phyloP scores from a whole-genome alignment of 1,140 invertebrate genomes.

The Neodiprion lecontei region DNA sequence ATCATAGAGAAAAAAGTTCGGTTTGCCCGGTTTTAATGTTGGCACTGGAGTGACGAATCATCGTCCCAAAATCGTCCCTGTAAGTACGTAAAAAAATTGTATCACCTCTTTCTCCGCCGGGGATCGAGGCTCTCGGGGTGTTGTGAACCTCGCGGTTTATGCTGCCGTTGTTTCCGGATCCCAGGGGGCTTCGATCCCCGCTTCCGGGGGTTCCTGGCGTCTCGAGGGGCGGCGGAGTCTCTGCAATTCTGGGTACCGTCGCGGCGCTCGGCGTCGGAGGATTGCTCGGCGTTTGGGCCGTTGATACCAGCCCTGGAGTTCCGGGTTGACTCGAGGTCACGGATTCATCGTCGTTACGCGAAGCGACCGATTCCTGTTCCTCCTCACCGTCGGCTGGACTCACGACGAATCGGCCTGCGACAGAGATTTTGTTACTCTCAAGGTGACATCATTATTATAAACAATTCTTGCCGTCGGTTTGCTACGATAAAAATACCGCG shows the following conservation, averaged over 20 bases:
- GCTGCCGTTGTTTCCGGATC: conserved; percentile 36
- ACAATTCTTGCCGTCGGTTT: conserved; percentile 6
- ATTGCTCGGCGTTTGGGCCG: conserved; percentile 42
- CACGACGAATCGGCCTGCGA: conserved; percentile 59
- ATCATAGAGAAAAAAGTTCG: neutral
- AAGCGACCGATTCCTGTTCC: conserved; percentile 8
- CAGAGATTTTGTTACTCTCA: conserved; percentile 12
- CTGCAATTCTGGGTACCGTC: conserved; percentile 53
- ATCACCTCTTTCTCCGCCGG: conserved; percentile 54
- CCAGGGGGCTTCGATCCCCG: conserved; percentile 64
- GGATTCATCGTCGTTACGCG: conserved; percentile 18
- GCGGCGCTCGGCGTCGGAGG: conserved; percentile 43
- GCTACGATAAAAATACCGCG: neutral
- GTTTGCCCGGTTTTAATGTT: neutral
- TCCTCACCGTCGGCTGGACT: conserved; percentile 55
- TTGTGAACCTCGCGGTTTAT: conserved; percentile 45
- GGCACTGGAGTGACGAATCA: neutral
- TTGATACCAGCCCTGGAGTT: conserved; percentile 35
- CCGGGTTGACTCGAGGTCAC: conserved; percentile 34
- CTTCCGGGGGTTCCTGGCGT: conserved; percentile 69
- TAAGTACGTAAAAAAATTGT: conserved; percentile 9
- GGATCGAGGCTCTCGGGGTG: conserved; percentile 53
- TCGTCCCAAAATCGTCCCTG: neutral
- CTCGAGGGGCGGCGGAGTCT: conserved; percentile 56
- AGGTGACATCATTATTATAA: conserved; percentile 3